Conservation (phyloP, 1,140 invertebrate genomes). For the Chionoecetes opilio region DNA sequence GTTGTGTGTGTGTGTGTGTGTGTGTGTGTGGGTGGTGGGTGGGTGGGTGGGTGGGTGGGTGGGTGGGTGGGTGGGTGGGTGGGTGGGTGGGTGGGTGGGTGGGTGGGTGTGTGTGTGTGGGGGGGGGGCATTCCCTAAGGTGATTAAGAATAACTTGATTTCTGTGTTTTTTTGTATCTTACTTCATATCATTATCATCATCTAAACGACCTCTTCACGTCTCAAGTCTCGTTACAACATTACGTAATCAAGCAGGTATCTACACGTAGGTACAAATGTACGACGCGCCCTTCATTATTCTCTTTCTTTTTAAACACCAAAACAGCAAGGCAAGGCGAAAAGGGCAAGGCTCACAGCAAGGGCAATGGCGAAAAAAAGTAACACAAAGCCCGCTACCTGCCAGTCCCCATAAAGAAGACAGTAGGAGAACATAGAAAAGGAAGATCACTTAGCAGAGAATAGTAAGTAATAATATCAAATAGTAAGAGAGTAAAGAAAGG, state of each 20-base stretch:
- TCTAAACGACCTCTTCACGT: neutral
- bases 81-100: too few species aligned
- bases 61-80: neutral
- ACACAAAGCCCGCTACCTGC: too few species aligned
- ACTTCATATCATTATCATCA: neutral
- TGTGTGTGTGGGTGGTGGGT: neutral
- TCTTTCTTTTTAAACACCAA: too few species aligned
- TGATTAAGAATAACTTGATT: neutral
- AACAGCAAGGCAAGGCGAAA: too few species aligned
- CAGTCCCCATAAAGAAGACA: too few species aligned
- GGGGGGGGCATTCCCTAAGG: neutral
- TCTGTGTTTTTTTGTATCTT: neutral
- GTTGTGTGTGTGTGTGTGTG: neutral
- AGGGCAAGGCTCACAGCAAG: too few species aligned
- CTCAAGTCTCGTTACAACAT: neutral
- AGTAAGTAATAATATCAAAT: too few species aligned
- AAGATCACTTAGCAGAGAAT: too few species aligned
- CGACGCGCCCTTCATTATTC: too few species aligned
- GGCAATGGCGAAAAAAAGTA: too few species aligned
- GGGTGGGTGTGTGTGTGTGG: neutral
- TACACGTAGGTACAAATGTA: neutral
- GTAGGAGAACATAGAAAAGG: too few species aligned
- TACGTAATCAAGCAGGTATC: slow-evolving; percentile 1
- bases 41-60: neutral
- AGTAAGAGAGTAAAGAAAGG: too few species aligned